Base-by-base conservation (phyloP, 2,797 vertebrate species). In the Botia almorhae region DNA sequence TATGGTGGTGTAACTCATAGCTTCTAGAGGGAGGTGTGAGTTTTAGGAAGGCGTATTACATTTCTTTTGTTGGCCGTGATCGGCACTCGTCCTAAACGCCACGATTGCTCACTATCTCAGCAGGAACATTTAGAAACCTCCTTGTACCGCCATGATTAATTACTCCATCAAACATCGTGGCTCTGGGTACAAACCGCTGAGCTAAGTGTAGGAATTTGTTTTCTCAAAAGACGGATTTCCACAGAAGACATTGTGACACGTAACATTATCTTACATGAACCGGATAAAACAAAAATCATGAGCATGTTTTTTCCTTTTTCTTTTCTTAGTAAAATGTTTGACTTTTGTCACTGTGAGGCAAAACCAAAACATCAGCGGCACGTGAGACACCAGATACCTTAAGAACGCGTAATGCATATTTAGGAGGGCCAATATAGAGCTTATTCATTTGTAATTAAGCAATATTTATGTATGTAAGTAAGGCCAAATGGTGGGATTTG, bases 391-490 rank as follows among this genome's bases (percentile, higher is more conserved):
- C 80, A n/a, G n/a, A n/a, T n/a, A n/a, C n/a, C n/a, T n/a, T n/a
- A n/a, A n/a, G 48, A 71, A 76, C 65, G 69, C 36, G 67, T 50
- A 68, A 72, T 71, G 81, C 76, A 81, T 71, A 61, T 77, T 84
- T 64, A 79, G 56, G 53, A 74, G 70, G 86, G 81, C 85, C 82
- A 83, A 79, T 78, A 68, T 64, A 85, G 80, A 82, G 74, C 86
- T 83, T 85, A 83, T 87, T 87, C 78, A 56, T 85, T 86, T 88
- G 84, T 88, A 89, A 90, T 90, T 82, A 88, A 89, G 87, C 83
- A 83, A 88, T 87, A 87, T 90, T 89, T 88, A 87, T 84, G 87
- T 87, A 87, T 90, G 88, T 88, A 88, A 89, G 88, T 86, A 87
- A 86, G 84, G 85, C 87, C 87, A 89, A 90, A 86, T 90, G 89